These are phyloP conservation scores for Serinus canaria DNA, from an alignment of 2,113 vertebrate species.

Conservation along the genomic window DNA sequence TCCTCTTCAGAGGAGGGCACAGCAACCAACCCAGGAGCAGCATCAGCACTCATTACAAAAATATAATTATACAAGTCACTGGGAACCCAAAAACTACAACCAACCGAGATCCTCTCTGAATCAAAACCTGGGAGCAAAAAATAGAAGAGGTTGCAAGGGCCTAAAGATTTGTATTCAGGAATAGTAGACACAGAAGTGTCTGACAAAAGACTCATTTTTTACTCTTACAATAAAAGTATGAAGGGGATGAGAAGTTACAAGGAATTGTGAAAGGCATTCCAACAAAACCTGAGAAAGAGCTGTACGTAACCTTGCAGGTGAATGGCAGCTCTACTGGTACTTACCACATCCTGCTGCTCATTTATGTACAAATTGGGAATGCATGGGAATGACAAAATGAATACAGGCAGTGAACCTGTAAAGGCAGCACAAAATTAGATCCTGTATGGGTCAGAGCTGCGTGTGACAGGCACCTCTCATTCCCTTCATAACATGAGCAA, in stretches of 20 bases:
- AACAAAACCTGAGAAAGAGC: background rate
- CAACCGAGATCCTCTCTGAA: background rate
- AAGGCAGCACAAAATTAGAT: slow-evolving; percentile 13
- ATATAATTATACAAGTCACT: background rate
- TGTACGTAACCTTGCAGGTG: background rate
- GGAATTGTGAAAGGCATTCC: background rate
- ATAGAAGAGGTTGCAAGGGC: background rate
- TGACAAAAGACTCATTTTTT: slow-evolving; percentile 2
- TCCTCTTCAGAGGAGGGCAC: background rate
- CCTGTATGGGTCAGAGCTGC: background rate
- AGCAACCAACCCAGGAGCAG: background rate
- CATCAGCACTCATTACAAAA: background rate
- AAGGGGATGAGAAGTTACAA: background rate
- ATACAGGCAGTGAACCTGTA: background rate
- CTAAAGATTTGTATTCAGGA: background rate
- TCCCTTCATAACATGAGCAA: fast-evolving
- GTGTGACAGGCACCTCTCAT: background rate
- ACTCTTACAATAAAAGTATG: background rate
- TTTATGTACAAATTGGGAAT: background rate
- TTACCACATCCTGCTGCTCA: background rate
- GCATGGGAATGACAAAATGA: background rate
- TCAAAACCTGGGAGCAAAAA: background rate
- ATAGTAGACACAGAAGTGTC: background rate
- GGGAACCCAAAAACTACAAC: slow-evolving; percentile 2
- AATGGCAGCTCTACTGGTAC: background rate